Conservation (phyloP, 2,797 vertebrate genomes). For the Morelia viridis region DNA sequence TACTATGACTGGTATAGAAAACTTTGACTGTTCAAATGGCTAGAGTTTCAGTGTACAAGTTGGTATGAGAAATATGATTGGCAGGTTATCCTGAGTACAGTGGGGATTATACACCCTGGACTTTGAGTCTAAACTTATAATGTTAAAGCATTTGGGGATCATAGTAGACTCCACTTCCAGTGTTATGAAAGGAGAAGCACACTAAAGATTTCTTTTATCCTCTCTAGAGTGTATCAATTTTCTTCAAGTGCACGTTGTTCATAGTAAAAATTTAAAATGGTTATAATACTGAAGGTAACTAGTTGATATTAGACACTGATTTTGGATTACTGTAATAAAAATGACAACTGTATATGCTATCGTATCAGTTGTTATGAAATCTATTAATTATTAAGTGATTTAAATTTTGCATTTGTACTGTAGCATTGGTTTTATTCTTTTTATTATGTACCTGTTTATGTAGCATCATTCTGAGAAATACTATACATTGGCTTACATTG, state of each 20-base stretch:
- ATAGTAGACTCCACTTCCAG: background rate
- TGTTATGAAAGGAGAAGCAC: background rate
- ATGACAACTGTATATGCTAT: background rate
- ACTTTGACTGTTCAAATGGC: slow-evolving; percentile 23
- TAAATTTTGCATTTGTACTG: background rate
- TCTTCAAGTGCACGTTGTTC: background rate
- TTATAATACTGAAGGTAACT: background rate
- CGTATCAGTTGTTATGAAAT: background rate
- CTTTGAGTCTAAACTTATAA: slow-evolving; percentile 4
- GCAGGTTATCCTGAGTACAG: background rate
- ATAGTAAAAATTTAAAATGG: background rate
- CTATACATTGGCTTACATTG: background rate
- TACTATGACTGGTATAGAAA: slow-evolving; percentile 27
- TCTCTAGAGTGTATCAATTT: background rate
- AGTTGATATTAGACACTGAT: background rate
- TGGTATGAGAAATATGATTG: background rate
- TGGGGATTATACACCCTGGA: background rate
- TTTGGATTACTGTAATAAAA: background rate
- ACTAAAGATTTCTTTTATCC: background rate
- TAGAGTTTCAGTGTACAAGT: background rate
- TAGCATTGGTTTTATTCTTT: background rate
- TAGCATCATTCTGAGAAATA: background rate
- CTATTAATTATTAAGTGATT: background rate
- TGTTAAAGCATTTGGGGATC: background rate
- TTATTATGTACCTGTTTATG: background rate